Percentiles rank a stretch among this genome's conserved stretches.
These are phyloP conservation scores for Bradysia coprophila DNA, from an alignment of 1,140 invertebrate species.

Conservation along the genomic window DNA sequence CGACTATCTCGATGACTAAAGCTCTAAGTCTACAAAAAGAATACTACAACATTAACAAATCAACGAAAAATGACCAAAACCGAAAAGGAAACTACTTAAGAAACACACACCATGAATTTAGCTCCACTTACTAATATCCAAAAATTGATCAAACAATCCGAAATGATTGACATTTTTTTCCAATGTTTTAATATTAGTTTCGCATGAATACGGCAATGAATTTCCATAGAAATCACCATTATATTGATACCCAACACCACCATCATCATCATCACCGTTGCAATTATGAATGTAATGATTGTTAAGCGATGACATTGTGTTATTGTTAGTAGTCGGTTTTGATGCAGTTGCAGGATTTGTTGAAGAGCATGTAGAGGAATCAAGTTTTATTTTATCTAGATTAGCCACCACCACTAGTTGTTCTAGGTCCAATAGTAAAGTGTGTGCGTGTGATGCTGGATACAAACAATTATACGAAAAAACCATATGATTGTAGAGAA, in stretches of 20 bases:
- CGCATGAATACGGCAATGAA: neutral
- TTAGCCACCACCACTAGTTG: conserved; percentile 26
- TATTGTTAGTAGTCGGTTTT: neutral
- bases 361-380: conserved; percentile 19
- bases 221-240: too few relatives aligned
- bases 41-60: too few relatives aligned
- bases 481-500: conserved; percentile 8
- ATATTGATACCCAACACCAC: too few relatives aligned
- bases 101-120: too few relatives aligned
- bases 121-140: conserved; percentile 21
- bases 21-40: too few relatives aligned
- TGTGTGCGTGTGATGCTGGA: conserved; percentile 38
- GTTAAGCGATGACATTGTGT: too few relatives aligned
- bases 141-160: conserved; percentile 12
- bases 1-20: too few relatives aligned
- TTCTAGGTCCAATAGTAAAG: conserved; percentile 40
- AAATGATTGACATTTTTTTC: neutral
- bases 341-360: conserved; percentile 2
- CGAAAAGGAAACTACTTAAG: too few relatives aligned
- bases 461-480: conserved; percentile 22
- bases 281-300: too few relatives aligned
- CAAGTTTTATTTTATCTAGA: conserved; percentile 26
- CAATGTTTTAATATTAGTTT: neutral
- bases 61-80: too few relatives aligned
- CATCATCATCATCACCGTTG: too few relatives aligned